Evolutionary conservation across 2,888 invertebrate genomes (phyloP), one percentile per base, ranked within the genome.

Genomic region (Stenotaenia linearis): DNA sequence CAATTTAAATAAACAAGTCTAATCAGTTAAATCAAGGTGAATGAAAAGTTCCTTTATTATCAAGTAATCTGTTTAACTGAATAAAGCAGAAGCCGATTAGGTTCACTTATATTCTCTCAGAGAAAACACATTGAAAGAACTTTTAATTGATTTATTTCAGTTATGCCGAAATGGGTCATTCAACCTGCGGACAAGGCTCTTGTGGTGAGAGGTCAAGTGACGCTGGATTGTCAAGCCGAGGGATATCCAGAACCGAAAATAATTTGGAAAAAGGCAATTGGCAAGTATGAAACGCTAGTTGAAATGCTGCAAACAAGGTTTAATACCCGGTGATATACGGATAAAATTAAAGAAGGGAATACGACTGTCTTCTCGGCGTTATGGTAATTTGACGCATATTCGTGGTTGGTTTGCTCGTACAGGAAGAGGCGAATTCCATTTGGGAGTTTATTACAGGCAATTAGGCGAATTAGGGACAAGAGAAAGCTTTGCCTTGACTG

Each of bases 191-290:
- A 78, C 61, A 30, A 30, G n/a, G 78, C 78, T 1, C 18, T 78
- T 18, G 78, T 78, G 28, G 78, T 78, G 61, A 61, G 56, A 37
- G 56, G 78, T 56, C 35, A 78, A 37, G 23, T 78, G 61, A 28
- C 56, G 15, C 37, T 78, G 78, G 61, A 78, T 61, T 78, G 78
- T 78, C 28, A 37, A n/a, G 78, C 78, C 0, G 61, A 78, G 61
- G 78, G 78, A 32, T 61, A 78, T 61, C 78, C 78, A n/a, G 78
- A 78, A 32, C 61, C 78, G 10, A 25, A 25, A 9, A 61, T 37
- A 23, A 61, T 23, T 18, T 78, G 78, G 78, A 78, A 78, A 37
- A 78, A 78, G 37, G 78, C 78, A 78, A 78, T 78, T 30, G 78
- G 78, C 78, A 78, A 78, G 78, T 78, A 78, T 50, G 77, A 77